Base-by-base conservation (phyloP, 2,888 invertebrate genomes). In the Cataglyphis altisquamis region DNA sequence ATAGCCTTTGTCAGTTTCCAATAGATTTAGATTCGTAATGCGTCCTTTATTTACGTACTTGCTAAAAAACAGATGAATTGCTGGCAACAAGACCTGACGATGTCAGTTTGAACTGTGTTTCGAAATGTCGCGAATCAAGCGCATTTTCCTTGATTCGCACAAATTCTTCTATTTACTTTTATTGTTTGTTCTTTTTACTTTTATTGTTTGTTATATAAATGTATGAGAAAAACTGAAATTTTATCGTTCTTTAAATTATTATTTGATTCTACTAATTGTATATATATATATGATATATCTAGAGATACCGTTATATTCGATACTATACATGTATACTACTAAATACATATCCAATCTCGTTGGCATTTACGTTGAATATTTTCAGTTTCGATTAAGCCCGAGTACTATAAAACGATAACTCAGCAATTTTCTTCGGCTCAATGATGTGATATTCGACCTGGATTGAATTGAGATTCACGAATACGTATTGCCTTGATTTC, bases 381-480 rank as follows among this genome's bases (percentile, higher is more conserved):
- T 72, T 73, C 60, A 57, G 45, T 45, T 80, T 57, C 78, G 60
- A 80, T 80, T 73, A 80, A 70, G 41, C 60, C 18, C 70, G 57
- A 41, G 45, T 21, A 18, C 39, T 18, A 25, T 45, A 70, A 72
- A 32, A 45, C 73, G 78, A 73, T 60, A 60, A 45, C 57, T 78
- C 78, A 72, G 78, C 72, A 60, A 80, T 80, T 80, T 73, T 80
- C 78, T 29, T 45, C 73, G 32, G 45, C 8, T 25, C 78, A 72
- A 80, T 80, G 78, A 80, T 72, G 60, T 45, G 73, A 60, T 80
- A 72, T 21, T 25, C 60, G 21, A 48, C 15, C 70, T 29, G 78
- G 73, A 73, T 73, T 73, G 73, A 72, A 80, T 80, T 45, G 78
- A 60, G 78, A 80, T 73, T 80, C 73, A 25, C 78, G 73, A 72